Conservation (phyloP, 1,140 invertebrate species). For the Halictus rubicundus region DNA sequence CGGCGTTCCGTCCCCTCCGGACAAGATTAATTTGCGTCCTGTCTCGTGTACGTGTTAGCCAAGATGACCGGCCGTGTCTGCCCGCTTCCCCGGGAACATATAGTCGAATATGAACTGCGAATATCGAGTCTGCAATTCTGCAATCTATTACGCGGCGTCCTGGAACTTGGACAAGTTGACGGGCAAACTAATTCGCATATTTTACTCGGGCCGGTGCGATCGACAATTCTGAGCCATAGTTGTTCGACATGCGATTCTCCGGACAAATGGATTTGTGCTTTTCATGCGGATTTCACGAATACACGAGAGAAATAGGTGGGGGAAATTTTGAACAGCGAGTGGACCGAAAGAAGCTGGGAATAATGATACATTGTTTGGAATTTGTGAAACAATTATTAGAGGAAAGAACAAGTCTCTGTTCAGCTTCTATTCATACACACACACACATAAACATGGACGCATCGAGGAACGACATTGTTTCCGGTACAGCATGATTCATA, state of each 20-base stretch:
- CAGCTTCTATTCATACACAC: too few relatives aligned
- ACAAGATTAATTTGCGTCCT: conserved; percentile 24
- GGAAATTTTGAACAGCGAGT: too few relatives aligned
- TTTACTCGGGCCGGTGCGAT: background rate
- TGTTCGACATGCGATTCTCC: too few relatives aligned
- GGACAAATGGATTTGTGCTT: too few relatives aligned
- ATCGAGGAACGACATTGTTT: conserved; percentile 33
- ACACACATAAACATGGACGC: background rate
- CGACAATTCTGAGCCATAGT: background rate
- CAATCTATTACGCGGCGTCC: conserved; percentile 20
- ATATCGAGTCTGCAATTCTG: conserved; percentile 19
- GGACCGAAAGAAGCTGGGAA: too few relatives aligned
- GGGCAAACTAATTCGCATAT: background rate
- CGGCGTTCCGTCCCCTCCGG: background rate
- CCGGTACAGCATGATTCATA: conserved; percentile 26
- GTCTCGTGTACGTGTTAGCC: background rate
- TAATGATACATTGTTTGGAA: too few relatives aligned
- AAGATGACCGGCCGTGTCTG: conserved; percentile 11
- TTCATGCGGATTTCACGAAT: too few relatives aligned
- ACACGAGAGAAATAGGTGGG: too few relatives aligned
- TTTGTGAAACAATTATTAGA: too few relatives aligned
- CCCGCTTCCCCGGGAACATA: background rate
- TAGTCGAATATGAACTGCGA: background rate
- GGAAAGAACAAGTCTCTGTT: too few relatives aligned
- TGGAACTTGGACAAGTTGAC: background rate